Evolutionary conservation across 2,888 invertebrate genomes (phyloP).

Genomic region (Gryllus longicercus): DNA sequence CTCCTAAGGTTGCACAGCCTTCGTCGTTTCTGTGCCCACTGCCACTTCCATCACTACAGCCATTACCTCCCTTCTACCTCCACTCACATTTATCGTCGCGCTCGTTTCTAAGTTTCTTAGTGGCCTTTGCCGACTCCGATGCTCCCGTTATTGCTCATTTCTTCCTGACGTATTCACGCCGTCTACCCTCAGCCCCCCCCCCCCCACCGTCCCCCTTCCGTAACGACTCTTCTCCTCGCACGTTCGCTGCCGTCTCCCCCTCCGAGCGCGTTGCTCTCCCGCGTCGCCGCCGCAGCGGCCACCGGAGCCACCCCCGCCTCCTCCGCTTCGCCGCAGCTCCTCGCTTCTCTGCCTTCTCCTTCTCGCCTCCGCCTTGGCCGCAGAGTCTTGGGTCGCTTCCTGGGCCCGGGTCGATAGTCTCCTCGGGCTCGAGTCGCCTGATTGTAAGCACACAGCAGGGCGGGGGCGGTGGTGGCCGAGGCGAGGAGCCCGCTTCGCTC

Average conservation of each 20-base stretch:
- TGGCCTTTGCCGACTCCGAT: too few species aligned
- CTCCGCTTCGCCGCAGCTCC: too few species aligned
- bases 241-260: too few species aligned
- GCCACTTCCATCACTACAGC: background rate
- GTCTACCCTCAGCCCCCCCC: too few species aligned
- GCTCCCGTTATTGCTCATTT: too few species aligned
- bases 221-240: too few species aligned
- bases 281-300: too few species aligned
- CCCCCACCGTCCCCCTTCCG: too few species aligned
- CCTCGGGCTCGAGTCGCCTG: background rate
- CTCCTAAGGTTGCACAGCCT: background rate
- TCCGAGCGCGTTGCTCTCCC: too few species aligned
- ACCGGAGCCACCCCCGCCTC: too few species aligned
- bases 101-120: background rate
- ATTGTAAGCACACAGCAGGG: background rate
- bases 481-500: background rate
- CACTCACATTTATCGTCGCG: too few species aligned
- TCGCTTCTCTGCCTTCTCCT: background rate
- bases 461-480: background rate
- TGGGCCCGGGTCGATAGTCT: slow-evolving; percentile 2
- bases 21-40: background rate
- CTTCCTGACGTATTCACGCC: too few species aligned
- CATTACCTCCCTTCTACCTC: background rate
- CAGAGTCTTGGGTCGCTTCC: slow-evolving; percentile 3
- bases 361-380: background rate